phyloP scores from a whole-genome alignment of 92 coral and sea anemone genomes.

The Metridium senile region DNA sequence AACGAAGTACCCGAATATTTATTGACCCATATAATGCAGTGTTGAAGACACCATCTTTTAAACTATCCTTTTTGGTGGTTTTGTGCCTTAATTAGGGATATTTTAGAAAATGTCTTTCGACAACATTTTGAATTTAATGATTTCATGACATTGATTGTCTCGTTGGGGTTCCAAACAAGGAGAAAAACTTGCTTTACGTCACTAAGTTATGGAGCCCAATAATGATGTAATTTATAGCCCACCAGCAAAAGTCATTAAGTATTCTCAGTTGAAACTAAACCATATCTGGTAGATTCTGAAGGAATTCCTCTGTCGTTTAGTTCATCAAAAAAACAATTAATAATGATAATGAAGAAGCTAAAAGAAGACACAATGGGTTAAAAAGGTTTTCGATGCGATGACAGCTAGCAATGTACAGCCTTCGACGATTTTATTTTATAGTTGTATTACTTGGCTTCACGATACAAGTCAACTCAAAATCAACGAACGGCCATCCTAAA shows the following conservation, averaged over 20 bases:
- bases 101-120: no score
- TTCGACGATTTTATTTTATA: conserved; percentile 12
- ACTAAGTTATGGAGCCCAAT: conserved; percentile 47
- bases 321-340: not conserved
- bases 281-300: not conserved
- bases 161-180: not conserved
- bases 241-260: conserved; percentile 35
- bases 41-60: not conserved
- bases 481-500: conserved; percentile 13
- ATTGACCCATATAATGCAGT: conserved; percentile 27
- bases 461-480: conserved; percentile 17
- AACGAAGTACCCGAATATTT: conserved; percentile 16
- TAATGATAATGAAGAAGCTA: not conserved
- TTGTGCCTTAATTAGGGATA: not conserved
- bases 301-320: not conserved
- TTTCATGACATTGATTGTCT: not conserved
- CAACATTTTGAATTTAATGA: no score
- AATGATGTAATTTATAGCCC: conserved; percentile 79
- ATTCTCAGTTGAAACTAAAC: conserved; percentile 16
- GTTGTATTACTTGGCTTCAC: not conserved
- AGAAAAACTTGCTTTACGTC: conserved; percentile 65
- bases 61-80: not conserved
- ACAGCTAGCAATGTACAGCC: conserved; percentile 12
- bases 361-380: conserved; percentile 17
- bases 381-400: conserved; percentile 11